Conservation (phyloP, 2,888 invertebrate species). For the Eupithecia vulgata region DNA sequence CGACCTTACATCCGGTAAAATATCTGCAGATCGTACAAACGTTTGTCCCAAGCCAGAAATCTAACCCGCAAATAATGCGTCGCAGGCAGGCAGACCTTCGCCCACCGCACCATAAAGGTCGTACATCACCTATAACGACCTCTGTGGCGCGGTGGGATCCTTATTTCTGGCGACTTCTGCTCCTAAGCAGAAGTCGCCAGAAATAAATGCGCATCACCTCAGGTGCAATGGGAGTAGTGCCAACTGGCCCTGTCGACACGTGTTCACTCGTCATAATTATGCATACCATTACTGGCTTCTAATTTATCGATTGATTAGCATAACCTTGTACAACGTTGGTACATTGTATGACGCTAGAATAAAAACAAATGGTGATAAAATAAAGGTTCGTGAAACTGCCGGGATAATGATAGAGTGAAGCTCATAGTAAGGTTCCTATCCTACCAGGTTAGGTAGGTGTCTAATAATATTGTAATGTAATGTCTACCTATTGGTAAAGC, state of each 20-base stretch:
- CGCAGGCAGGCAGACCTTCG: no score
- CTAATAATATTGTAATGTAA: no score
- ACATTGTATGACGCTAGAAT: not conserved
- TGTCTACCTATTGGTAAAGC: not conserved
- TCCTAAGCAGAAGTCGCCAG: conserved; percentile 35
- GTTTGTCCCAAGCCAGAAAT: no score
- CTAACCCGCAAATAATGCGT: no score
- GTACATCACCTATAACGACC: no score
- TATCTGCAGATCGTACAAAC: no score
- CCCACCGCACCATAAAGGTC: no score
- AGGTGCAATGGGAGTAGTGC: conserved; percentile 65
- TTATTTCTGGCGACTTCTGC: no score
- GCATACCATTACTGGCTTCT: conserved; percentile 30
- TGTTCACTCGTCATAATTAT: conserved; percentile 40
- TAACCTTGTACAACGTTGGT: not conserved
- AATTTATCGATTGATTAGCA: conserved; percentile 26
- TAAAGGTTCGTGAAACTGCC: not conserved
- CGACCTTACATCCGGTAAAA: no score
- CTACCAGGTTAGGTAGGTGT: no score
- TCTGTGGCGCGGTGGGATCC: no score
- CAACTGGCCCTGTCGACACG: conserved; percentile 52
- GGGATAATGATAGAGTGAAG: not conserved
- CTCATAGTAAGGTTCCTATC: no score
- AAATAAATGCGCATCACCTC: conserved; percentile 63
- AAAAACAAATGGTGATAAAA: not conserved